Evolutionary conservation across 2,113 vertebrate genomes (phyloP).

Genomic region (Mobula hypostoma): DNA sequence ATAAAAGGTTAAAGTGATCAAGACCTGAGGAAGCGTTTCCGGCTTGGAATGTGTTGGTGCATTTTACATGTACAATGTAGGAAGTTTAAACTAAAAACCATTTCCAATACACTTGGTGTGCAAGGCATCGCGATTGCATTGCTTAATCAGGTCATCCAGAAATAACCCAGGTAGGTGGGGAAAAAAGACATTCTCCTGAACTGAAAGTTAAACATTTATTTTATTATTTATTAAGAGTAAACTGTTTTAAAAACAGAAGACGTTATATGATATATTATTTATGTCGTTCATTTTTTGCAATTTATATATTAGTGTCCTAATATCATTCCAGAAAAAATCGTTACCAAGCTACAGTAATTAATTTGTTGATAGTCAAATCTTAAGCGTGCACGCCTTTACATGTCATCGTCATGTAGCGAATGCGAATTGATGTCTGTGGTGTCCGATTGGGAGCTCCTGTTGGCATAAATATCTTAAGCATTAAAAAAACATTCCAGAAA

Average conservation of each 20-base stretch:
- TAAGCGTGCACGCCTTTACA: not conserved
- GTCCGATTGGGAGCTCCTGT: not conserved
- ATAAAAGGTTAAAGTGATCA: conserved; percentile 12
- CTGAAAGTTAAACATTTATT: not conserved
- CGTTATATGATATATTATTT: not conserved
- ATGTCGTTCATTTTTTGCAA: not conserved
- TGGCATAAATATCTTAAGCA: not conserved
- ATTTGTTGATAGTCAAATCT: not conserved
- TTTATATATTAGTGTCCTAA: not conserved
- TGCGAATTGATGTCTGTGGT: not conserved
- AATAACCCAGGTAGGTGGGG: not conserved
- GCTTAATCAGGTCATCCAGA: not conserved
- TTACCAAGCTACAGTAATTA: not conserved
- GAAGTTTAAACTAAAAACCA: not conserved
- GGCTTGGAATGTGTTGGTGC: not conserved
- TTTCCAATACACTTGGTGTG: not conserved
- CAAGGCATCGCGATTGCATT: not conserved
- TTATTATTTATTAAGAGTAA: not conserved
- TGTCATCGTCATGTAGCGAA: not conserved
- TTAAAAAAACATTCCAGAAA: not conserved
- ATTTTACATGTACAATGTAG: not conserved
- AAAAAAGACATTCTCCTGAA: not conserved
- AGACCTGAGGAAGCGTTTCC: conserved; percentile 22
- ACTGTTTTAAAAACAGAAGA: not conserved
- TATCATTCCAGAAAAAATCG: not conserved